Base-by-base conservation (phyloP, 1,140 invertebrate species). In the Caenorhabditis elegans region DNA sequence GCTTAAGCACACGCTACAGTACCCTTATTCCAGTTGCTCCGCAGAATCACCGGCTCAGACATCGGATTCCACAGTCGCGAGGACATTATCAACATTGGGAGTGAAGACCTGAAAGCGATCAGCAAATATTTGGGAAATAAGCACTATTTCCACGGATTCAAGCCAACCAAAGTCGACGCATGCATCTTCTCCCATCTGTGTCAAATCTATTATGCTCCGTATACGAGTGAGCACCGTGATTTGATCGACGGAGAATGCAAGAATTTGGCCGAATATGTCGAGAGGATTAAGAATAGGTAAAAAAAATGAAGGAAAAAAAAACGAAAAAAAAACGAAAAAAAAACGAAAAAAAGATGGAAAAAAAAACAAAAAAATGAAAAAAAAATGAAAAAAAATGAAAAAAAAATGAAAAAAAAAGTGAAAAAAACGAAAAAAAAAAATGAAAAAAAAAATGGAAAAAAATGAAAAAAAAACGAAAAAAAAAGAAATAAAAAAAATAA, bases 111-210 rank as follows among this genome's bases (percentile, higher is more conserved):
- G 82, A 94, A 94, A 90, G 95, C 95, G 19, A 92, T 97, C 28
- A 94, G 94, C 55, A 94, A 96, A 86, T 93, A 95, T 90, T 92
- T 97, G 53, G 94, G 94, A 55, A 95, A 95, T 88, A 96, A 95
- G 90, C 94, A 94, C 13, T 97, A 95, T 93, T 96, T 96, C 93
- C 96, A 96, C 89, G 95, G 95, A 26, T 94, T 96, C 88, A 94
- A 96, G 88, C 95, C 95, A 15, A 94, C 94, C 83, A 93, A 92
- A 86, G 76, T 86, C 11, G 86, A 87, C 39, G 86, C 86, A 2
- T 60, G 85, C 17, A 17, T 84, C 5, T 87, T 87, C 70, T 70
- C 70, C 3, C 75, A 84, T 51, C 79, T 87, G n/a, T 53, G 80
- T 43, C 86, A 87, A 79, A 87, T 87, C 47, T 51, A 86, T 26